Base-by-base conservation (phyloP, 2,888 invertebrate species). In the Eupsilia transversa region DNA sequence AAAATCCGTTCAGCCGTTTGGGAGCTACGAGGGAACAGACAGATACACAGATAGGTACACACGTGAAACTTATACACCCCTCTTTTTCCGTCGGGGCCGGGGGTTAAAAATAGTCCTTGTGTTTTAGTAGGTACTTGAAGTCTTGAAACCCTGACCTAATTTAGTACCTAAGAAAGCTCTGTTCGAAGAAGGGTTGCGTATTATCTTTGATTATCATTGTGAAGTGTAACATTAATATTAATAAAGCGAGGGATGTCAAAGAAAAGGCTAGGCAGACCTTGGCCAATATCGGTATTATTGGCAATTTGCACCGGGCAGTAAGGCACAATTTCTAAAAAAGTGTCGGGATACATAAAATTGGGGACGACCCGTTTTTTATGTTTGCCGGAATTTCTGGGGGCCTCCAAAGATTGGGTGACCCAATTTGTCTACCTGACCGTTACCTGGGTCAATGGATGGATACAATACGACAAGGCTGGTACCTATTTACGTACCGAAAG, bases 321-420 rank as follows among this genome's bases (percentile, higher is more conserved):
- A 57, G 33, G 20, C 43, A 49, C 35, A n/a, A 7, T 66, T 73
- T 43, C 46, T 52, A 63, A 61, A 54, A 0, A 54, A 65, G 17
- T 56, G 49, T n/a, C n/a, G n/a, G n/a, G n/a, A n/a, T n/a, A n/a
- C n/a, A n/a, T n/a, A n/a, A 66, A n/a, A 49, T 56, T 35, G 17
- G 30, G 35, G 35, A 23, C 60, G 60, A 74, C 35, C 59, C 46
- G 52, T 52, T 80, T 80, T 79, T 80, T 80, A 33, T 73, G n/a
- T n/a, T 52, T 61, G 41, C 30, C 30, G 33, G 60, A 49, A 79
- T 49, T 66, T 66, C 20, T 65, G 9, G 6, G 3, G 6, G 5
- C 5, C 4, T 41, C 9, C 30, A 38, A 46, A 59, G 54, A 77
- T 69, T 38, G 46, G 46, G 33, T 27, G 38, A 68, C 78, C 20